These are phyloP conservation scores for Dufourea novaeangliae DNA, from an alignment of 1,140 invertebrate species.

Conservation along the genomic window DNA sequence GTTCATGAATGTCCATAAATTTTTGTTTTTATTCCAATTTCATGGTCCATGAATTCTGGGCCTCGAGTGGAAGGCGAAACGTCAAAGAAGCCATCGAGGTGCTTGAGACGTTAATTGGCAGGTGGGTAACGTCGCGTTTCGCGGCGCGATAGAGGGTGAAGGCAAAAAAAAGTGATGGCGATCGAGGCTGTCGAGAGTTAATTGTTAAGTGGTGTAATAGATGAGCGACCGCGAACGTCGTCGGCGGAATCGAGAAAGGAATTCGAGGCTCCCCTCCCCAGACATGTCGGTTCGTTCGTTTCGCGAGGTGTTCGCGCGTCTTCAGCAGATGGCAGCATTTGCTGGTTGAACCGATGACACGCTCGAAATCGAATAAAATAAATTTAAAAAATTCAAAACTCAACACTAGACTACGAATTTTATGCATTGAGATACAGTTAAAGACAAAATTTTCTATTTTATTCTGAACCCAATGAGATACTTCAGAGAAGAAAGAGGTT, in stretches of 20 bases:
- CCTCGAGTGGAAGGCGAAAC: no score
- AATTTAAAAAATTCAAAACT: no score
- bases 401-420: no score
- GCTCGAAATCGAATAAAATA: background rate
- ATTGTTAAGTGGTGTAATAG: constrained; percentile 34
- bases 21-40: no score
- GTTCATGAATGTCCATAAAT: no score
- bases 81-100: constrained; percentile 20
- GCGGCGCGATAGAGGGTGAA: background rate
- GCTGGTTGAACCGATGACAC: background rate
- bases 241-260: constrained; percentile 10
- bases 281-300: background rate
- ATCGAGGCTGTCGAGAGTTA: constrained; percentile 13
- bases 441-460: no score
- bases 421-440: no score
- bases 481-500: no score
- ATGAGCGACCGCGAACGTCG: background rate
- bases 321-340: constrained; percentile 38
- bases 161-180: background rate
- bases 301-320: background rate
- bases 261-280: background rate
- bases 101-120: constrained; percentile 6
- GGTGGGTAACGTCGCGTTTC: background rate
- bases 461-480: no score
- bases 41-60: no score